Percentiles rank a stretch among this genome's conserved stretches.
Evolutionary conservation across 2,113 vertebrate genomes (phyloP).

Genomic region (Neogale vison): DNA sequence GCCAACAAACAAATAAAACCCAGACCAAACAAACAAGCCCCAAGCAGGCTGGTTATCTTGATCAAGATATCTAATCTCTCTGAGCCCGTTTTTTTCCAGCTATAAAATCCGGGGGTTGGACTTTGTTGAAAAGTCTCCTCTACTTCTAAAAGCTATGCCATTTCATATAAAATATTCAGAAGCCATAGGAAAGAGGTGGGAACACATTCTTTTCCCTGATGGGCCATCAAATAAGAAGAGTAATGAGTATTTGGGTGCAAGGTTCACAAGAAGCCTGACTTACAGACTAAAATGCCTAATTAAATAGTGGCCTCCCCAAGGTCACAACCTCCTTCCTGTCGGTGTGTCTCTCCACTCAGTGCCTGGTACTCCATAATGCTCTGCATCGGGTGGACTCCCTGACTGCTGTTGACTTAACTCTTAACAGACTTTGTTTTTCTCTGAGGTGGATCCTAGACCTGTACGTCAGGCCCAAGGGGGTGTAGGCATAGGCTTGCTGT

Average conservation of each 20-base stretch:
- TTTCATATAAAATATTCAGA: background rate
- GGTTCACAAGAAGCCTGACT: slow-evolving; percentile 27
- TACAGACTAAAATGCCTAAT: slow-evolving; percentile 45
- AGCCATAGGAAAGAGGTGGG: background rate
- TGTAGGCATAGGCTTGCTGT: background rate
- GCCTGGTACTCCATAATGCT: slow-evolving; percentile 19
- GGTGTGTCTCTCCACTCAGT: background rate
- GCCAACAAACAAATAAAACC: background rate
- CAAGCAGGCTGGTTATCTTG: background rate
- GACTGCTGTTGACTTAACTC: slow-evolving; percentile 47
- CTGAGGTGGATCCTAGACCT: background rate
- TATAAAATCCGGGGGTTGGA: background rate
- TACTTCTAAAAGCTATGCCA: background rate
- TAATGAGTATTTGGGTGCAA: slow-evolving; percentile 36
- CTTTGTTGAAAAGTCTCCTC: background rate
- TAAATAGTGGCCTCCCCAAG: slow-evolving; percentile 60
- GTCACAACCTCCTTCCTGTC: slow-evolving; percentile 53
- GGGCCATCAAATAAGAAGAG: slow-evolving; percentile 47
- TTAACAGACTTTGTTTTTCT: slow-evolving; percentile 44
- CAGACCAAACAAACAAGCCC: background rate
- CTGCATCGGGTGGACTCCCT: background rate
- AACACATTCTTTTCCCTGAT: background rate
- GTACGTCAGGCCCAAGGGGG: background rate
- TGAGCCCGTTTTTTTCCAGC: background rate
- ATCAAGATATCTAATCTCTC: background rate